Conservation (phyloP, 2,888 invertebrate genomes). For the Matsumyia berberina region DNA sequence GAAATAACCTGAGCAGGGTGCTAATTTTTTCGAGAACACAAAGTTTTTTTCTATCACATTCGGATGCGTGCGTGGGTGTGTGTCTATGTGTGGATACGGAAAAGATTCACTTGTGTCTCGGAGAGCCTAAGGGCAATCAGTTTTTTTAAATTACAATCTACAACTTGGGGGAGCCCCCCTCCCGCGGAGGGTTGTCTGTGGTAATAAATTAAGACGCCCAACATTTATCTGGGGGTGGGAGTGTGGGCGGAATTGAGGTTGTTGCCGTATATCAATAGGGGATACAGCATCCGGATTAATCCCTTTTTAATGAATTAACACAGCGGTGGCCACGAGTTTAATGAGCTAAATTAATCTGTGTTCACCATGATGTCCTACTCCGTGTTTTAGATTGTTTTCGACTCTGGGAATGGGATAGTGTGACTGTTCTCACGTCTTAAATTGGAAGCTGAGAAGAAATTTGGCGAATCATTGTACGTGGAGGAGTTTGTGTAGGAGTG, state of each 20-base stretch:
- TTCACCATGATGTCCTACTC: constrained; percentile 1
- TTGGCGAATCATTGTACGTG: not conserved
- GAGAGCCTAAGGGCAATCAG: constrained; percentile 26
- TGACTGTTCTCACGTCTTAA: not conserved
- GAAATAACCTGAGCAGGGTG: constrained; percentile 60
- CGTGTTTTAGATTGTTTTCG: constrained; percentile 7
- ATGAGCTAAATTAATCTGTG: constrained; percentile 51
- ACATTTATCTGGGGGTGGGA: constrained; percentile 6
- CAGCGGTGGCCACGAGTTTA: constrained; percentile 36
- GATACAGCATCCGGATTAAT: constrained; percentile 45
- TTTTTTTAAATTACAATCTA: constrained; percentile 51
- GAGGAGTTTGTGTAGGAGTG: no score
- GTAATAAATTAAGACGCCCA: constrained; percentile 44
- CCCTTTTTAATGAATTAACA: constrained; percentile 69
- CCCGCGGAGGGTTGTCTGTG: constrained; percentile 40
- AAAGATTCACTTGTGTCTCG: constrained; percentile 49
- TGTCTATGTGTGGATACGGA: not conserved
- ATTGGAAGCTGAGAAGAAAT: not conserved
- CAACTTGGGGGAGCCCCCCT: constrained; percentile 7
- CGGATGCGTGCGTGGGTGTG: not conserved
- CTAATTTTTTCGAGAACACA: constrained; percentile 53
- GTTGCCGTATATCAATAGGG: constrained; percentile 35
- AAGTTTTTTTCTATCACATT: constrained; percentile 23
- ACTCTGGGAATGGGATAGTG: not conserved
- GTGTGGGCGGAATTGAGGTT: constrained; percentile 29